These are phyloP conservation scores for Mesocentrotus franciscanus DNA, from an alignment of 53 echinoderm and acorn worm genomes.

Conservation along the genomic window DNA sequence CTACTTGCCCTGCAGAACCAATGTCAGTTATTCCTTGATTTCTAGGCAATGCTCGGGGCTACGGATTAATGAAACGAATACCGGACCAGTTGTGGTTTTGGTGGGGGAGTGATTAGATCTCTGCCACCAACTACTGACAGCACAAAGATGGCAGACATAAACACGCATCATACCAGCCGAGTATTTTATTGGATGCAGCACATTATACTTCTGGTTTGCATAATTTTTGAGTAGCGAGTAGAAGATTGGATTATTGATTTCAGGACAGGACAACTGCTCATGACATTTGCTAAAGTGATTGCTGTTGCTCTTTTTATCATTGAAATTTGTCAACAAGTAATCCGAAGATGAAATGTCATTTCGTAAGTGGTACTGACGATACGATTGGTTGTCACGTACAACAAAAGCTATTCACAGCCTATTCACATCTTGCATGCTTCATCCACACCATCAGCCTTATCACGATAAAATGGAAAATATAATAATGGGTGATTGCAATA, in stretches of 20 bases:
- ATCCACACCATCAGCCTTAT: background rate
- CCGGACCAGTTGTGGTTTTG: constrained; percentile 1
- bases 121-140: background rate
- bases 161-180: background rate
- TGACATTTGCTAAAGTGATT: constrained; percentile 46
- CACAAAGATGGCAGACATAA: background rate
- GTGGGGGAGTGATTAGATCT: constrained; percentile 43
- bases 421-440: background rate
- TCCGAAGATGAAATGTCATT: constrained; percentile 2
- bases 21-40: constrained; percentile 56
- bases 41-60: constrained; percentile 51
- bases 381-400: background rate
- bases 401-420: background rate
- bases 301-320: constrained; percentile 15
- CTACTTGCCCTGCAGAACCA: constrained; percentile 47
- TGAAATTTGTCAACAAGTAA: constrained; percentile 46
- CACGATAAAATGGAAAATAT: background rate
- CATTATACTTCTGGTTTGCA: constrained; percentile 20
- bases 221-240: constrained; percentile 6
- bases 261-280: background rate
- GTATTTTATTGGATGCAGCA: constrained; percentile 33
- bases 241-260: constrained; percentile 50
- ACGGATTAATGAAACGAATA: constrained; percentile 63
- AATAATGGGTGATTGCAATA: background rate
- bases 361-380: background rate